Percentiles rank a stretch among this genome's conserved stretches.
phyloP scores from a whole-genome alignment of 2,888 invertebrate genomes.

The Syritta pipiens region DNA sequence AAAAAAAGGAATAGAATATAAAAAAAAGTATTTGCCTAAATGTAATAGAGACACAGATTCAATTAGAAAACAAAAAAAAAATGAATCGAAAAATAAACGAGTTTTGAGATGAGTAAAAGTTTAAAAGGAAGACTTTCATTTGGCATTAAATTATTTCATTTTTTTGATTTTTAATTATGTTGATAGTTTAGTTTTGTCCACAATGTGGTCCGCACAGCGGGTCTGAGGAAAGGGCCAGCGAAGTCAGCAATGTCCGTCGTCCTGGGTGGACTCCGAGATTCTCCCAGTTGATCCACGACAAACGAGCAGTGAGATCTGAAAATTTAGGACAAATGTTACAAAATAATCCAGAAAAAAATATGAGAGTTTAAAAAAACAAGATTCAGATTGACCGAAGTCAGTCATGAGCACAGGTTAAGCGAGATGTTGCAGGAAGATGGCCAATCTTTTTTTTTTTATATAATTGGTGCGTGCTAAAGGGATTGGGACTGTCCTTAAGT shows the following conservation, averaged over 20 bases:
- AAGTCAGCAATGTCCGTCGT: constrained; percentile 89
- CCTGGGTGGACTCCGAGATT: constrained; percentile 96
- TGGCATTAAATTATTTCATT: no score
- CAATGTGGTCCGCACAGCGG: constrained; percentile 78
- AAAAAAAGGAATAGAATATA: constrained; percentile 12
- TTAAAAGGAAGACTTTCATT: no score
- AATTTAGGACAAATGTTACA: neutral
- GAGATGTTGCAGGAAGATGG: no score
- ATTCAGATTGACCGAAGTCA: no score
- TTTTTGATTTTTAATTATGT: neutral
- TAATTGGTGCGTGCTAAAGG: no score
- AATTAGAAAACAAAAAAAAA: constrained; percentile 20
- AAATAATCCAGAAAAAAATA: neutral
- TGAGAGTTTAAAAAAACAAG: no score
- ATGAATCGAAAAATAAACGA: no score
- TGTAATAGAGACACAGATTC: constrained; percentile 53
- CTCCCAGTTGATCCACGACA: constrained; percentile 99
- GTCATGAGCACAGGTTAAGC: no score
- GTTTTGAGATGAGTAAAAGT: constrained; percentile 16
- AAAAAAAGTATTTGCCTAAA: no score
- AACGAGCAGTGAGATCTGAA: constrained; percentile 95
- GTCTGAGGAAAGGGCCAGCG: constrained; percentile 88
- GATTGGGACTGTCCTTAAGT: no score
- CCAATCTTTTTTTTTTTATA: no score
- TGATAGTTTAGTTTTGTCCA: constrained; percentile 65